Base-by-base conservation (phyloP, 2,113 vertebrate genomes). In the Microtus richardsoni region DNA sequence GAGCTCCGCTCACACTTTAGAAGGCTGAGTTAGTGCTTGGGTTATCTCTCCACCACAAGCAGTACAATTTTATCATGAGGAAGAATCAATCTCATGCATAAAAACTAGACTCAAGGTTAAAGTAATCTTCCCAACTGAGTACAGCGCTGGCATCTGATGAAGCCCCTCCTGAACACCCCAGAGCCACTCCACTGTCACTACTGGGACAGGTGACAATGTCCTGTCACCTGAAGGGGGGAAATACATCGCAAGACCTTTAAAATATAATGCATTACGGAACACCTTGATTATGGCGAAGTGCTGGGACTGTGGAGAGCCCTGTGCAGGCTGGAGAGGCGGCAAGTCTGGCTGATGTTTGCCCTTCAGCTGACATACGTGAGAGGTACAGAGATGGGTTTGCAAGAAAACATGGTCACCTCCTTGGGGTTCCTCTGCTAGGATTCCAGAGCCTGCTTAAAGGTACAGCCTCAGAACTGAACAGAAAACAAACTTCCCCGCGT, bases 331-430 rank as follows among this genome's bases (percentile, higher is more conserved):
- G 95, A 97, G 96, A 71, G 97, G 88, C 87, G 93, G 96, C 97
- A 95, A 96, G 93, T 94, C 91, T 97, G 96, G 87, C 96, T 97
- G 86, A 97, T 97, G 96, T 98, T 98, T 98, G 99, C 97, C 99
- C 98, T 99, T 99, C 98, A 99, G 95, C 75, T 99, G 98, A 99
- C 98, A 98, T 98, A 98, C 85, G 97, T 75, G 97, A 94, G 52
- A 97, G 98, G 97, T 97, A 98, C 98, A 97, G 97, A 96, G 88
- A 94, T 95, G 97, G 96, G 93, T 95, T 97, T 96, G 96, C 94
- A 96, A 96, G 97, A 97, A 95, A 96, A 95, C 94, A 95, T 89
- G 49, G 90, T 95, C 96, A 89, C 95, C 92, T 36, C 78, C 54
- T 49, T 36, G 94, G 30, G 62, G 95, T 96, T 97, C 92, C 96